Conservation (phyloP, 2,113 vertebrate species). For the Motacilla tschutschensis region DNA sequence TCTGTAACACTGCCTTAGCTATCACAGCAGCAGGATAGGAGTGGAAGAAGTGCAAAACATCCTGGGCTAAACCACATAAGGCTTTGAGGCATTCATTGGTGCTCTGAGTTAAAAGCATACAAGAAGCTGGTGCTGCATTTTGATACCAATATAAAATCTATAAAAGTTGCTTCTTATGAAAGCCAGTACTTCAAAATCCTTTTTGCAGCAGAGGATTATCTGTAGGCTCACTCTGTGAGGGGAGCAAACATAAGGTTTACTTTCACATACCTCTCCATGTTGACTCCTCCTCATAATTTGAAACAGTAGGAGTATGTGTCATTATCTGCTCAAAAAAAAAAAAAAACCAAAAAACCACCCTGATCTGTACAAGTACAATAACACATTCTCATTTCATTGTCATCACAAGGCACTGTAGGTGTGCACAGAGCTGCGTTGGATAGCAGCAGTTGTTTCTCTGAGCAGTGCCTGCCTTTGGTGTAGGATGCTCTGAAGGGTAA, state of each 20-base stretch:
- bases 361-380: conserved; percentile 45
- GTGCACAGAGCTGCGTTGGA: conserved; percentile 11
- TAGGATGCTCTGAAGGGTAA: conserved; percentile 24
- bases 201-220: neutral
- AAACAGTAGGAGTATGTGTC: conserved; percentile 65
- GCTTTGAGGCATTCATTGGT: neutral
- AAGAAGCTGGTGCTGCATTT: neutral
- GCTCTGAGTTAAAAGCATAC: neutral
- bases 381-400: conserved; percentile 59
- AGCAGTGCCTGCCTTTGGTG: neutral
- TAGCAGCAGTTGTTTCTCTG: conserved; percentile 32
- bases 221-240: neutral
- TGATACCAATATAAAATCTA: neutral
- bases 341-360: neutral
- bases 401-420: conserved; percentile 53
- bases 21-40: neutral
- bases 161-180: neutral
- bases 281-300: conserved; percentile 55
- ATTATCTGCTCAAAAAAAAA: conserved; percentile 44
- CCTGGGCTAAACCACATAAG: neutral
- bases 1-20: neutral
- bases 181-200: neutral
- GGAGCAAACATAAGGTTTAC: conserved; percentile 48
- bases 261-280: conserved; percentile 14
- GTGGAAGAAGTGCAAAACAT: neutral